Base-by-base conservation (phyloP, 1,140 invertebrate species). In the Glossosoma conforme region DNA sequence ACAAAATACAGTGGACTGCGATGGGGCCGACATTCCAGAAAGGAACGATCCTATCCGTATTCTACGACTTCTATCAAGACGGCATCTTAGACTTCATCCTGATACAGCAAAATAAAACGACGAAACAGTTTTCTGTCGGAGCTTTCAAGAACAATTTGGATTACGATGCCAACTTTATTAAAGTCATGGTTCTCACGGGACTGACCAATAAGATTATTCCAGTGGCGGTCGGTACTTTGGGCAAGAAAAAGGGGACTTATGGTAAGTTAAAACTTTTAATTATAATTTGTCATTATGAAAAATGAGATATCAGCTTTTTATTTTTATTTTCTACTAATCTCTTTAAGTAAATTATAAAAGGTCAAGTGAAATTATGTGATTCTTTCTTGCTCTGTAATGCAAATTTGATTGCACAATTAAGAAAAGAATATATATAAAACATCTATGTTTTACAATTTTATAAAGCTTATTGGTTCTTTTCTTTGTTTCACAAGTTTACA, bases 131-230 rank as follows among this genome's bases (percentile, higher is more conserved):
- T 61, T 76, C 70, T 52, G 79, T 85, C 41, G 80, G 79, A 45
- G 91, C 87, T 1, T 88, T 92, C 63, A 86, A 86, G 63, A 97
- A 97, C 66, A 88, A 82, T 54, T 74, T 93, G 13, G 88, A 93
- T 60, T 93, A 93, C 65, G 93, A 97, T 70, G 91, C 93, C 0
- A 95, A 93, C 68, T 98, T 97, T 62, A 81, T 97, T 0, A 97
- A 97, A 75, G 90, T 97, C 0, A 89, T 94, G 79, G 93, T 96
- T 13, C 76, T 93, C 0, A 92, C 89, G 54, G 91, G 91, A 5
- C 66, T 87, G 15, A 81, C 77, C n/a, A 88, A 88, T 65, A 77
- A 78, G 46, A 76, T 79, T 61, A 80, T 84, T 64, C 81, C 84
- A 0, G 79, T 80, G 38, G 79, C 80, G 11, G 79, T 82, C 46